Evolutionary conservation across 2,888 invertebrate species (phyloP).

Genomic region (Peribatodes rhomboidaria): DNA sequence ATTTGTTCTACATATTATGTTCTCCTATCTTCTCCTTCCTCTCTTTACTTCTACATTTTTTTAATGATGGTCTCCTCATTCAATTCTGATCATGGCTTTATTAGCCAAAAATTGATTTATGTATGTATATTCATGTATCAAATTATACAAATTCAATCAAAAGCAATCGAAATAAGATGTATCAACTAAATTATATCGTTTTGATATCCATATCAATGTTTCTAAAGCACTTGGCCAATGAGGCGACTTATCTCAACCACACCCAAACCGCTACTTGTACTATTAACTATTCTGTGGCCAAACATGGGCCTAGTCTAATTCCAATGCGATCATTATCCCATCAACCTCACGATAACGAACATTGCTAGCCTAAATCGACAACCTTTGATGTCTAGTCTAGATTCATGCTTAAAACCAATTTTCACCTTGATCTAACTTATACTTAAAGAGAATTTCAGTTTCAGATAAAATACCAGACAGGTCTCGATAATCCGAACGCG

Average conservation of each 20-base stretch:
- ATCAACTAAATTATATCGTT: no score
- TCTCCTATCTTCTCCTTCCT: no score
- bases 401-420: slow-evolving; percentile 13
- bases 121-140: no score
- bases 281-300: no score
- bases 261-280: background rate
- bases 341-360: slow-evolving; percentile 25
- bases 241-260: slow-evolving; percentile 13
- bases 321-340: slow-evolving; percentile 4
- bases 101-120: no score
- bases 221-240: background rate
- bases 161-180: no score
- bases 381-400: slow-evolving; percentile 37
- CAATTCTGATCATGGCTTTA: no score
- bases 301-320: slow-evolving; percentile 13
- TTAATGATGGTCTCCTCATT: no score
- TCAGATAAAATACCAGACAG: slow-evolving; percentile 24
- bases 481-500: background rate
- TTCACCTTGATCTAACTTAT: slow-evolving; percentile 34
- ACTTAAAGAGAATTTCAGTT: slow-evolving; percentile 13
- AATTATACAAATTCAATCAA: no score
- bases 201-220: background rate
- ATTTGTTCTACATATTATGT: no score
- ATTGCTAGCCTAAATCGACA: slow-evolving; percentile 25
- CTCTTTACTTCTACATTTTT: no score